Base-by-base conservation (phyloP, 1,140 invertebrate species). In the Drosophila nigromelanica region DNA sequence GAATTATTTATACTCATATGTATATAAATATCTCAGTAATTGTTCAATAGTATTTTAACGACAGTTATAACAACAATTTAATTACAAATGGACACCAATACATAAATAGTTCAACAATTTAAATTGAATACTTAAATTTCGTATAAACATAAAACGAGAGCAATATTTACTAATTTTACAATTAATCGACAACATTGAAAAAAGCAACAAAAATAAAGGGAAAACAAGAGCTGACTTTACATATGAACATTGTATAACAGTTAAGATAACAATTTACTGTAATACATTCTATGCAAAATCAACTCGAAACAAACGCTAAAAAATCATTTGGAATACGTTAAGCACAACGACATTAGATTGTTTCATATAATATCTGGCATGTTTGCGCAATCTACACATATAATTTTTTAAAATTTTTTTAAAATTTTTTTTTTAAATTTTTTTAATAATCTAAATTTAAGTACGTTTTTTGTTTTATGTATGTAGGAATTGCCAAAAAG, bases 321-420 rank as follows among this genome's bases (percentile, higher is more conserved):
- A 78, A 89, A 76, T 78, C 59, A 82, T 48, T 89, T 87, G 56
- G 60, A 89, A 89, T 89, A 87, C 83, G 79, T 79, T 78, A 89
- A 87, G 82, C 82, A 87, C 82, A 87, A 87, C 83, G 76, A 86
- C 71, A 78, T 75, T 43, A 40, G 73, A 69, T 60, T 78, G 50
- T 35, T 47, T 66, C 40, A 54, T 50, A 71, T 37, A 58, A 54
- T 27, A 78, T 60, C 18, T 30, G 55, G 21, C 37, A 56, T 15
- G 43, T 40, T 42, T 43, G 2, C 8, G 18, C 47, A 67, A 76
- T 54, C 24, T 50, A 48, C 54, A 63, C 5, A 15, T 55, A 39
- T 37, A n/a, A 39, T 39, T 39, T 7, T 43, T 42, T n/a, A 1
- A 18, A 18, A 18, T 18, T 15, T 15, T 27, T 42, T 18, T 40